phyloP scores from a whole-genome alignment of 2,113 vertebrate genomes.

The Chelonoidis abingdonii region DNA sequence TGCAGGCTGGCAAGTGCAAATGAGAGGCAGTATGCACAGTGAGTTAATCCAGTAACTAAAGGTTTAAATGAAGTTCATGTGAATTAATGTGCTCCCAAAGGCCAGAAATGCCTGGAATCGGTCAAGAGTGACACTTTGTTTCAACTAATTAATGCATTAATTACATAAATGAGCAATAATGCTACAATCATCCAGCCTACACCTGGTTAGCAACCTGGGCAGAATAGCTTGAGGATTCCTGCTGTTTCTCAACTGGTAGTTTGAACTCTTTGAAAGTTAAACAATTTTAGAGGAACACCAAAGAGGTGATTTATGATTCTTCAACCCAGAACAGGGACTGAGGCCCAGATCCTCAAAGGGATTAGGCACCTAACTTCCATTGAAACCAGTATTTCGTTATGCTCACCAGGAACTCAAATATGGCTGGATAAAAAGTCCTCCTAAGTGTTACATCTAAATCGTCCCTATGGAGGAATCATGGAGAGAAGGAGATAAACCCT shows the following conservation, averaged over 20 bases:
- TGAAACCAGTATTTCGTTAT: accelerated
- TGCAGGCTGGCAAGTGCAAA: neutral
- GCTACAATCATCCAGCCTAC: neutral
- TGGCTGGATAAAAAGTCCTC: neutral
- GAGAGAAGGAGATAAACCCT: neutral
- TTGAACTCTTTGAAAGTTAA: neutral
- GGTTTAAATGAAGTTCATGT: neutral
- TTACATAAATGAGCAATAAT: neutral
- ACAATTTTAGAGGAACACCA: neutral
- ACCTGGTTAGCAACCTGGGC: neutral
- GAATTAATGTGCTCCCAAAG: accelerated
- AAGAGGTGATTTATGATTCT: neutral
- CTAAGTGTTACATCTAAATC: neutral
- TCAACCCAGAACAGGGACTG: accelerated
- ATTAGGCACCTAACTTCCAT: neutral
- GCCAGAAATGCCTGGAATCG: accelerated
- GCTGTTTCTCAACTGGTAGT: neutral
- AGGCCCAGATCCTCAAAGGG: neutral
- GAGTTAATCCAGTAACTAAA: neutral
- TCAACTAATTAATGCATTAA: neutral
- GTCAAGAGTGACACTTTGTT: neutral
- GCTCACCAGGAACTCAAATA: neutral
- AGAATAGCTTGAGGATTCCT: neutral
- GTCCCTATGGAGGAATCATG: neutral
- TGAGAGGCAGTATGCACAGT: neutral